Evolutionary conservation across 2,888 invertebrate species (phyloP).

Genomic region (Drosophila austrosaltans): DNA sequence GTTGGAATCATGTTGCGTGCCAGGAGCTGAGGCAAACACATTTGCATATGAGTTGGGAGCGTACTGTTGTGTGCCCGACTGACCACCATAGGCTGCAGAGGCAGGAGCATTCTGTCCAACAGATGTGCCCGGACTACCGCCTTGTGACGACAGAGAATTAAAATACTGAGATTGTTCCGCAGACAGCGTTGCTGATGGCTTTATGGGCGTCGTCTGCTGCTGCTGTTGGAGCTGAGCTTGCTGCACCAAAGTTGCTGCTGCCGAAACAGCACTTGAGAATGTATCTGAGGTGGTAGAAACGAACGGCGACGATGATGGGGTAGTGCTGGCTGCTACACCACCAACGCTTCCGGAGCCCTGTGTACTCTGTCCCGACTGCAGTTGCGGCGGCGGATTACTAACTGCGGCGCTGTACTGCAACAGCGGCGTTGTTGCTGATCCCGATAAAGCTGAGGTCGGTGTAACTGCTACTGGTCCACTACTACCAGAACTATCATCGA

Average conservation of each 20-base stretch:
- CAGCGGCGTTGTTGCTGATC: conserved; percentile 72
- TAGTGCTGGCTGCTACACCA: conserved; percentile 20
- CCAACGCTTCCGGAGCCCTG: conserved; percentile 47
- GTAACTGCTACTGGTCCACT: conserved; percentile 44
- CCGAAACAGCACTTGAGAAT: conserved; percentile 78
- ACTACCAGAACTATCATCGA: conserved; percentile 73
- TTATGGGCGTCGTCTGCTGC: conserved; percentile 85
- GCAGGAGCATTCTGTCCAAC: conserved; percentile 56
- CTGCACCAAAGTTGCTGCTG: conserved; percentile 79
- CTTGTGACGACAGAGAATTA: conserved; percentile 83
- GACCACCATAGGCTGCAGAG: conserved; percentile 54
- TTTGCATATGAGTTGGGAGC: conserved; percentile 80
- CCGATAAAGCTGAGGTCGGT: conserved; percentile 44
- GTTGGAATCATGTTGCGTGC: conserved; percentile 59
- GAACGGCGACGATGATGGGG: conserved; percentile 29
- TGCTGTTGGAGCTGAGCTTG: conserved; percentile 83
- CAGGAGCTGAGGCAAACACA: conserved; percentile 75
- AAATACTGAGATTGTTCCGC: conserved; percentile 88
- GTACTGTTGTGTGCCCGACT: conserved; percentile 71
- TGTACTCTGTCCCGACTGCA: conserved; percentile 41
- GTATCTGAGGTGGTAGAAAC: conserved; percentile 63
- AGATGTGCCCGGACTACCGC: conserved; percentile 65
- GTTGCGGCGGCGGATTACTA: conserved; percentile 71
- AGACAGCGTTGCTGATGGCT: conserved; percentile 85
- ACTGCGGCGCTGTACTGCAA: conserved; percentile 81